A percentile compares a stretch with the other conserved stretches of the same genome.
Conservation (phyloP, 2,797 vertebrate genomes). For the Luscinia megarhynchos region DNA sequence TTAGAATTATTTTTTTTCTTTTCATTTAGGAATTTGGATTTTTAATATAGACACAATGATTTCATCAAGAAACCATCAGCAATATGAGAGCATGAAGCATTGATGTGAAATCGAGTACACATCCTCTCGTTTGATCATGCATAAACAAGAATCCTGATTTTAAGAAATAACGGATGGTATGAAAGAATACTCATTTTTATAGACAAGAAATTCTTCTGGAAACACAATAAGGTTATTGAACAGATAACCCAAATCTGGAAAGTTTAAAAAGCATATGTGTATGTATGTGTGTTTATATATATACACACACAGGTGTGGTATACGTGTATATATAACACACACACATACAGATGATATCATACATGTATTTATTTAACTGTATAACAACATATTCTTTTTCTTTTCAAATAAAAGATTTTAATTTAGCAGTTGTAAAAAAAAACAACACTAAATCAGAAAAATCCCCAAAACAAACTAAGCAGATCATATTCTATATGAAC, state of each 20-base stretch:
- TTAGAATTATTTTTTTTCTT: constrained; percentile 34
- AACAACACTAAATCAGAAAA: constrained; percentile 27
- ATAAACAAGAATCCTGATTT: constrained; percentile 61
- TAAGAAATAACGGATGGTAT: constrained; percentile 35
- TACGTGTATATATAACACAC: constrained; percentile 32
- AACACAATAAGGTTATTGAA: constrained; percentile 62
- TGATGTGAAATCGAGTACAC: constrained; percentile 48
- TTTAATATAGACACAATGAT: constrained; percentile 25
- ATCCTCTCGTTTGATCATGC: background rate
- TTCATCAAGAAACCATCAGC: constrained; percentile 15
- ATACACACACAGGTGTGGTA: background rate
- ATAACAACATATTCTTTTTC: constrained; percentile 19
- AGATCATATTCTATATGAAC: constrained; percentile 48
- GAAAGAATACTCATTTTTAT: constrained; percentile 56
- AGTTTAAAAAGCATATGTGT: background rate
- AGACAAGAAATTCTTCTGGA: constrained; percentile 71
- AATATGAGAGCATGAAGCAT: constrained; percentile 7
- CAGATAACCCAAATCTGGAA: constrained; percentile 47
- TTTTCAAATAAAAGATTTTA: constrained; percentile 69
- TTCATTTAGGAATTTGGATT: background rate
- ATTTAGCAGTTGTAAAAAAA: constrained; percentile 68
- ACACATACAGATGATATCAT: background rate
- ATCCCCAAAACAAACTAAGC: constrained; percentile 45
- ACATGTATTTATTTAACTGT: constrained; percentile 47
- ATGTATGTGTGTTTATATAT: background rate